Evolutionary conservation across 2,113 vertebrate genomes (phyloP).

Genomic region (Cynoglossus semilaevis): DNA sequence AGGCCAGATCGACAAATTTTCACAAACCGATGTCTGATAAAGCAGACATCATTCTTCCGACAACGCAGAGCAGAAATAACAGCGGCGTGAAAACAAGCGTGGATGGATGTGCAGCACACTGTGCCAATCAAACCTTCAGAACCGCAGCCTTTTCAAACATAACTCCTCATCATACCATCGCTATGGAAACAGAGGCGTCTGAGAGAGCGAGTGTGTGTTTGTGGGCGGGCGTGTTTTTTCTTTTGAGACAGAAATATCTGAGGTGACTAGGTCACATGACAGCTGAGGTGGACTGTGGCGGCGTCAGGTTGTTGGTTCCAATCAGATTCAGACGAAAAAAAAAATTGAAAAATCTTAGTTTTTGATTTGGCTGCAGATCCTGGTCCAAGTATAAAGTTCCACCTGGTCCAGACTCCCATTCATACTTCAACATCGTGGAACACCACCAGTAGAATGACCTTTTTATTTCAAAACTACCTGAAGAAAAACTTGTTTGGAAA

Average conservation of each 20-base stretch:
- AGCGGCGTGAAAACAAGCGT: constrained; percentile 30
- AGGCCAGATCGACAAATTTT: neutral
- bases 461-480: too few relatives aligned
- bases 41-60: neutral
- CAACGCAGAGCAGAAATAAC: constrained; percentile 4
- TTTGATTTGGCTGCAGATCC: too few relatives aligned
- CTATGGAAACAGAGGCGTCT: constrained; percentile 54
- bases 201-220: constrained; percentile 1
- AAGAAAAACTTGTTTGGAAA: too few relatives aligned
- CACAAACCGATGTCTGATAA: neutral
- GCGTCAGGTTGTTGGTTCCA: too few relatives aligned
- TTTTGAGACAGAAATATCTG: constrained; percentile 27
- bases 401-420: too few relatives aligned
- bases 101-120: constrained; percentile 10
- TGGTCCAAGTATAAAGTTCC: too few relatives aligned
- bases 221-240: constrained; percentile 9
- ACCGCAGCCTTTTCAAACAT: constrained; percentile 40
- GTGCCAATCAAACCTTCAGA: constrained; percentile 26
- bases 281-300: neutral
- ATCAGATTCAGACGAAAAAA: too few relatives aligned
- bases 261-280: constrained; percentile 5
- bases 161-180: constrained; percentile 38
- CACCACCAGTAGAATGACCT: too few relatives aligned
- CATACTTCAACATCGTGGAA: too few relatives aligned
- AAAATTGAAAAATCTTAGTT: constrained; percentile 10